Evolutionary conservation across 2,113 vertebrate species (phyloP).

Genomic region (Eclectus roratus): DNA sequence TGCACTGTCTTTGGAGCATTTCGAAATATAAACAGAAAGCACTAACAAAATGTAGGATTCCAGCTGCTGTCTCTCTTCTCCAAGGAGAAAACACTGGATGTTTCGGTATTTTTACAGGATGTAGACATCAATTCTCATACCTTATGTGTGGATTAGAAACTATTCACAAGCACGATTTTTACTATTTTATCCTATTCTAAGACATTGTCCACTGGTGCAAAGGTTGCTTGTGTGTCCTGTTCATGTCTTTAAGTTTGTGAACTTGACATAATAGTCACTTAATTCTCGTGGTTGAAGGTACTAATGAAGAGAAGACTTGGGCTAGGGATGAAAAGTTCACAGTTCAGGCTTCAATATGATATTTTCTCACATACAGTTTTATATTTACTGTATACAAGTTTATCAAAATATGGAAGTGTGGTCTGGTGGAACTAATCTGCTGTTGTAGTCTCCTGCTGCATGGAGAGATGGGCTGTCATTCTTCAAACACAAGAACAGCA

Average conservation of each 20-base stretch:
- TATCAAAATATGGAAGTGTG: background rate
- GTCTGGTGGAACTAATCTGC: background rate
- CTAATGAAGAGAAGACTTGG: background rate
- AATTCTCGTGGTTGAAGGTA: background rate
- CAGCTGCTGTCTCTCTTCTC: background rate
- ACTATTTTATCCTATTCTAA: background rate
- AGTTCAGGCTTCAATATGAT: background rate
- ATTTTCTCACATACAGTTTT: background rate
- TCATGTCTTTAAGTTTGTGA: background rate
- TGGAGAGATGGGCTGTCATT: background rate
- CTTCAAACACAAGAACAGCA: background rate
- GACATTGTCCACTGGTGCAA: background rate
- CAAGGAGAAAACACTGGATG: background rate
- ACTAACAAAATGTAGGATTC: background rate
- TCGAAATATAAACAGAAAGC: background rate
- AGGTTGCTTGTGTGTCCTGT: background rate
- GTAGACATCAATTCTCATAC: background rate
- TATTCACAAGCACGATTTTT: background rate
- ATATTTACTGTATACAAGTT: background rate
- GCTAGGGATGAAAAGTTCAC: background rate
- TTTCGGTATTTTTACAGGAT: background rate
- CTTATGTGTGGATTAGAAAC: background rate
- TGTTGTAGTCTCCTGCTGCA: background rate
- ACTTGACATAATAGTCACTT: accelerated
- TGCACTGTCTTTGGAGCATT: background rate